Evolutionary conservation across 2,113 vertebrate species (phyloP).

Genomic region (Cariama cristata): DNA sequence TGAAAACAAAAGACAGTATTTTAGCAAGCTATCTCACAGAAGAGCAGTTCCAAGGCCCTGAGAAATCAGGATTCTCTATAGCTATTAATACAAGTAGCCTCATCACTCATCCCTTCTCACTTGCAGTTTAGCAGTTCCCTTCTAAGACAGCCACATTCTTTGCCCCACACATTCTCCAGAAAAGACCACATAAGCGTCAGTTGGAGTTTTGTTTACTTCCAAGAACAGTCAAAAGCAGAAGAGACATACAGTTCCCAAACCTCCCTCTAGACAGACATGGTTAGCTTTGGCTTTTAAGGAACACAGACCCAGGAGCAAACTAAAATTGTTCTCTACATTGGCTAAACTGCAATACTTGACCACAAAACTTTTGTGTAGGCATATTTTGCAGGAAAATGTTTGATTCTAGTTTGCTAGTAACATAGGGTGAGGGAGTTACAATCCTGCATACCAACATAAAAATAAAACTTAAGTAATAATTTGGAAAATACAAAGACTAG

Average conservation of each 20-base stretch:
- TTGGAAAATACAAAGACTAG: not conserved
- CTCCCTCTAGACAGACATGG: not conserved
- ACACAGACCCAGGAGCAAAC: not conserved
- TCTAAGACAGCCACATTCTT: not conserved
- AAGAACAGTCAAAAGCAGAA: not conserved
- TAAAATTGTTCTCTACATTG: not conserved
- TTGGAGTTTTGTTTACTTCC: not conserved
- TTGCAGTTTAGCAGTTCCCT: not conserved
- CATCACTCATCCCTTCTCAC: not conserved
- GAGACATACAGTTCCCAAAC: not conserved
- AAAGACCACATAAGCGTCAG: not conserved
- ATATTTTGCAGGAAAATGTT: not conserved
- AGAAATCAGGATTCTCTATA: not conserved
- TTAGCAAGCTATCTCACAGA: not conserved
- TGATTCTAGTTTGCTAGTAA: not conserved
- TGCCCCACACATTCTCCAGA: not conserved
- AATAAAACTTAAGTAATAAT: not conserved
- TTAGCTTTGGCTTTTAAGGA: not conserved
- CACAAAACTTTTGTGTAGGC: not conserved
- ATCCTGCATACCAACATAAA: not conserved
- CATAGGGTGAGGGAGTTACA: not conserved
- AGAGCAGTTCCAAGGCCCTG: not conserved
- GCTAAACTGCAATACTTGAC: not conserved
- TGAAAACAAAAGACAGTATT: slow-evolving; percentile 69
- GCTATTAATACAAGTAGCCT: not conserved